Evolutionary conservation across 2,888 invertebrate species (phyloP), one percentile per base, ranked within the genome.

Genomic region (Coecobrya sp.): DNA sequence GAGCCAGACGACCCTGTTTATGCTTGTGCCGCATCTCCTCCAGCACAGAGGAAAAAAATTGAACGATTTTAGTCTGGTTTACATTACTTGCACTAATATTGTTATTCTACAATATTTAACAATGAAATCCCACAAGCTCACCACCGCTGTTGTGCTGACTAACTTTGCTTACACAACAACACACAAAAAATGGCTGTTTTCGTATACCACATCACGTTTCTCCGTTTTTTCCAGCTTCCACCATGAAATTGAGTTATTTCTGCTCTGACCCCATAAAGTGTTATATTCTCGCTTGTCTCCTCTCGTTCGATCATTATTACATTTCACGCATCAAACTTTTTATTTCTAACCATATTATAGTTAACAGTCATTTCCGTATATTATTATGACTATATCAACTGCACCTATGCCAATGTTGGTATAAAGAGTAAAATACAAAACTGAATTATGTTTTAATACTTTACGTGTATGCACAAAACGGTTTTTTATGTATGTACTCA

Each of bases 1-100:
- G 93, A 92, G 93, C 93, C 93, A 89, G 89, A 89, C 88, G 89
- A 91, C 88, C 86, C 86, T 85, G 86, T 73, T 81, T 81, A 91
- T 85, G 81, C 73, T 85, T 87, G 36, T 30, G 59, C 30, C 76
- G 27, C 42, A 76, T 68, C 76, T 45, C 45, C 22, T 45, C 81
- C n/a, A 76, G 49, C 22, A 4, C 25, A 76, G 8, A 45, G 11
- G 45, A 45, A 45, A 36, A 59, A 36, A 36, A 36, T 36, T 36
- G 36, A 36, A 36, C 36, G 7, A 36, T 65, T 25, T 22, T 65
- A 27, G 65, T 76, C 36, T 85, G 65, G 85, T 85, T 85, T 86
- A 84, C 25, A 45, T 84, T 49, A 49, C 49, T 25, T 62, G 10
- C 25, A 62, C 62, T 22, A 62, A 25, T 62, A 68, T 68, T 27